Conservation (phyloP, 2,113 vertebrate genomes). For the Corynorhinus townsendii region DNA sequence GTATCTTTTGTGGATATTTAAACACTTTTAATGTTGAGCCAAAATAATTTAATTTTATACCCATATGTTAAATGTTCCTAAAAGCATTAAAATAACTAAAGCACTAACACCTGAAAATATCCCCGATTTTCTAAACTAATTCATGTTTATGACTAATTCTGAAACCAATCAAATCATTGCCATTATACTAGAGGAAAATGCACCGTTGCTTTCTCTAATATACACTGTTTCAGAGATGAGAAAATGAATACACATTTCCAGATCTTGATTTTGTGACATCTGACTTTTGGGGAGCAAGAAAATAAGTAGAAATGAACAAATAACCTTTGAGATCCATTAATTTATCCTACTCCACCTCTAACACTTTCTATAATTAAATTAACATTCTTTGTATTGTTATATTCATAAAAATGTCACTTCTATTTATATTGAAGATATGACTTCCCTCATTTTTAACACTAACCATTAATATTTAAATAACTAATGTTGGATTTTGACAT, state of each 20-base stretch:
- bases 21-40: background rate
- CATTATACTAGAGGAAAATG: background rate
- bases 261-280: background rate
- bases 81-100: background rate
- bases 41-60: constrained; percentile 24
- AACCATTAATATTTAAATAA: background rate
- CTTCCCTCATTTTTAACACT: background rate
- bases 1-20: constrained; percentile 4
- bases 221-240: background rate
- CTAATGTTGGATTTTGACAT: background rate
- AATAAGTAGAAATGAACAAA: background rate
- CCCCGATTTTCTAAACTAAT: background rate
- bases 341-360: background rate
- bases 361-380: background rate
- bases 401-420: background rate
- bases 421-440: background rate
- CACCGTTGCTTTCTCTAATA: background rate
- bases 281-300: background rate
- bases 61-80: background rate
- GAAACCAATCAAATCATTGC: background rate
- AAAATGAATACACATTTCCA: background rate
- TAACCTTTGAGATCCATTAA: background rate
- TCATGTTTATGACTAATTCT: background rate
- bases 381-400: background rate
- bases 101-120: background rate